Evolutionary conservation across 2,797 vertebrate species (phyloP), one percentile per base, ranked within the genome.

Genomic region (Spea hammondii): DNA sequence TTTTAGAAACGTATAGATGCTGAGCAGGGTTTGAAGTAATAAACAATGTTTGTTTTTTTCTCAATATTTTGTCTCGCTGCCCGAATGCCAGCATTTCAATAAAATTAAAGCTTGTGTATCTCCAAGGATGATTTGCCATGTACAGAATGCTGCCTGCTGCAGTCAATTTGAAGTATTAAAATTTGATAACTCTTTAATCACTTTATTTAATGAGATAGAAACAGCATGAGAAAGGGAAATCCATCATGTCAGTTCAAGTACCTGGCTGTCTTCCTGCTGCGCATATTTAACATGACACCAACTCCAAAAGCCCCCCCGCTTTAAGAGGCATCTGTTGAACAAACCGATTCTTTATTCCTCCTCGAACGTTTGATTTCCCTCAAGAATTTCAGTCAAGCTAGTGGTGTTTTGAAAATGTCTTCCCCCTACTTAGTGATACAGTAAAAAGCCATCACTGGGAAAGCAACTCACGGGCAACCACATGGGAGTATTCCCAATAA

Each of bases 101-200:
- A 85, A 88, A 88, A 86, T 83, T 51, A 65, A 83, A 71, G 83
- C 46, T 11, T 57, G 77, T 76, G 70, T 0, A 50, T 32, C n/a
- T 12, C 65, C 78, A 72, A 78, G 17, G 79, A 49, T 2, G 0
- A n/a, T 65, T 72, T 8, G 80, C 45, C 32, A 0, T n/a, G 62
- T 49, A 72, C 66, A 84, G 72, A 80, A 77, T 79, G 75, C 13
- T 81, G 81, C 82, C 77, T 85, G 84, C 83, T 87, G 72, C 72
- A 80, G 83, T 83, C 83, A 64, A 87, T 86, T 77, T 85, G 85
- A 89, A 66, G 82, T 4, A 85, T 87, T 85, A 86, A 86, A 85
- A 85, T 85, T 86, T 86, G 87, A 89, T 88, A 87, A 87, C 83
- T 86, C 86, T 65, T 88, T 87, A 85, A 89, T 88, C 86, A 89